A percentile compares a stretch with the other conserved stretches of the same genome.
phyloP scores from a whole-genome alignment of 1,140 invertebrate species.

The Diuraphis noxia region DNA sequence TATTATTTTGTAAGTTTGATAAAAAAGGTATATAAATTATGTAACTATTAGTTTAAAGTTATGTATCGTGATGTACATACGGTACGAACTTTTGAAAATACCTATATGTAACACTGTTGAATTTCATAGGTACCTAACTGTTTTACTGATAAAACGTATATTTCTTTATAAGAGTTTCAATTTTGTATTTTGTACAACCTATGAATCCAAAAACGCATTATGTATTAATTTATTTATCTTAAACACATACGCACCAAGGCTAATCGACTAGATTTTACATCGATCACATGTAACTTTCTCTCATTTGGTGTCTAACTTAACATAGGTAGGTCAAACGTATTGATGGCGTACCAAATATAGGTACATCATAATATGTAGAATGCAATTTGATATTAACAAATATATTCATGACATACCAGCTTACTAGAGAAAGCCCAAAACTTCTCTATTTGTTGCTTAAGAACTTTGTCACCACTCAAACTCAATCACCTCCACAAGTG shows the following conservation, averaged over 20 bases:
- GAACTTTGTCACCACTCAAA: background rate
- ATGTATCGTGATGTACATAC: background rate
- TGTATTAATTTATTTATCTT: background rate
- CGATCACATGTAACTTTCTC: background rate
- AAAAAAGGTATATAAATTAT: background rate
- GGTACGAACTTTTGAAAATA: background rate
- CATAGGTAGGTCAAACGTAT: background rate
- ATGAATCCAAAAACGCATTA: background rate
- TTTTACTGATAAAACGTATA: background rate
- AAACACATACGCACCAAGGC: background rate
- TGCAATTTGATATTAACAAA: background rate
- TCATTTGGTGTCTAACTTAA: background rate
- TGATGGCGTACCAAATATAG: background rate
- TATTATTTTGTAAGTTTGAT: background rate
- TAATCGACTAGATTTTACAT: background rate
- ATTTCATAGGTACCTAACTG: background rate
- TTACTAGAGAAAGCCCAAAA: background rate
- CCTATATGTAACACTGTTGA: background rate
- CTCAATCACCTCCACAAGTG: background rate
- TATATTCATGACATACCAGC: background rate
- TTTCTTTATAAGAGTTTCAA: background rate
- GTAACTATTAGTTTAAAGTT: background rate
- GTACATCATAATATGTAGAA: too few species aligned
- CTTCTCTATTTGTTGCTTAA: background rate
- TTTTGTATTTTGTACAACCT: background rate